These are phyloP conservation scores for Sebastes miniatus DNA, from an alignment of 2,797 vertebrate genomes.

Conservation along the genomic window DNA sequence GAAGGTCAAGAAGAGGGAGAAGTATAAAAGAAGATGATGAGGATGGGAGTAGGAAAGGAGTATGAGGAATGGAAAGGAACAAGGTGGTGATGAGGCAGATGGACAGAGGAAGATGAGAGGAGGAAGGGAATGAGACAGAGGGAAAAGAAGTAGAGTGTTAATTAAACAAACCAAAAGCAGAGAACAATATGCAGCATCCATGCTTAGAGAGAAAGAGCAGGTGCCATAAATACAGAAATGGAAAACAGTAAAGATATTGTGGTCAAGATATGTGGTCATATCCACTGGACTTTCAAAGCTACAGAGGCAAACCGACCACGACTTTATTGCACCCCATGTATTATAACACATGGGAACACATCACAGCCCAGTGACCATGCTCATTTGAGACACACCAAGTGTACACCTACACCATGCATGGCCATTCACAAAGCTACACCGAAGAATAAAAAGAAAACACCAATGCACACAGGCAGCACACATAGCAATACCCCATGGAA, in stretches of 20 bases:
- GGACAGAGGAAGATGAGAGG: not conserved
- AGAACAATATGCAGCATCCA: slow-evolving; percentile 27
- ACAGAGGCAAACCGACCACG: slow-evolving; percentile 13
- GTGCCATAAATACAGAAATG: not conserved
- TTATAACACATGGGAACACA: not conserved
- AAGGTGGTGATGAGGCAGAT: not conserved
- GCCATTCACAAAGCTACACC: slow-evolving; percentile 32
- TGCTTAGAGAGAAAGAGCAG: slow-evolving; percentile 1
- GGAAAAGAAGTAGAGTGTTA: not conserved
- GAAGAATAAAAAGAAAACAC: slow-evolving; percentile 2
- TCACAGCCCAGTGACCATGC: slow-evolving; percentile 23
- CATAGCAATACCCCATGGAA: not conserved
- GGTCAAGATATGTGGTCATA: not conserved
- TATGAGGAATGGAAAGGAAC: not conserved
- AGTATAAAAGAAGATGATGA: not conserved
- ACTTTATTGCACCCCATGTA: not conserved
- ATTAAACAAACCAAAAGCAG: not conserved
- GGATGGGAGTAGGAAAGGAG: not conserved
- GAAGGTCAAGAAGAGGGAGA: not conserved
- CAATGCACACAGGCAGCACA: slow-evolving; percentile 13
- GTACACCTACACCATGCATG: slow-evolving; percentile 53
- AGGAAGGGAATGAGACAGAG: not conserved
- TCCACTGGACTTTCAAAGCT: not conserved
- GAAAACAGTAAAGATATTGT: slow-evolving; percentile 3
- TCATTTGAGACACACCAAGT: slow-evolving; percentile 7